These are phyloP conservation scores for Eriocheir sinensis DNA, from an alignment of 1,140 invertebrate genomes.

Conservation along the genomic window DNA sequence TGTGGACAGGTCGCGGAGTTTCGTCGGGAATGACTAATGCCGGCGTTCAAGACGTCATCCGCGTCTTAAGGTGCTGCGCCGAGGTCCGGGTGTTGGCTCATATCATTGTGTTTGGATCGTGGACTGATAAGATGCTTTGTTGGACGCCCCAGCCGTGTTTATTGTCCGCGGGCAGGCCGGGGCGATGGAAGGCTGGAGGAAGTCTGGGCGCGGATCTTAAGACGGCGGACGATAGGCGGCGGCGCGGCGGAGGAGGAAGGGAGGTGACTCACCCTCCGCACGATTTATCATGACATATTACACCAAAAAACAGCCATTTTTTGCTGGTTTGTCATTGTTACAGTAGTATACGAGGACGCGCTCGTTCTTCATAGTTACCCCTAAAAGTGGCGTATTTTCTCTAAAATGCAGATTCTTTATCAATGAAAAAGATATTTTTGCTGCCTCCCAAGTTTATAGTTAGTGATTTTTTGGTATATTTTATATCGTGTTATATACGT, in stretches of 20 bases:
- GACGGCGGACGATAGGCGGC: conserved; percentile 2
- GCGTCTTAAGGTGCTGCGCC: neutral
- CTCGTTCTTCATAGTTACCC: conserved; percentile 62
- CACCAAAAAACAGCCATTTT: neutral
- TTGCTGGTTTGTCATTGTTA: neutral
- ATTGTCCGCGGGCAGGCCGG: neutral
- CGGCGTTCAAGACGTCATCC: neutral
- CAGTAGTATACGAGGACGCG: neutral
- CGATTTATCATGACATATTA: neutral
- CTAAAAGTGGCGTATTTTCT: conserved; percentile 73
- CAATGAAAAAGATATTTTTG: conserved; percentile 76
- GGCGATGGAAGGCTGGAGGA: neutral
- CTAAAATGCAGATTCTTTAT: conserved; percentile 72
- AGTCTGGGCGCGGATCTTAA: conserved; percentile 5
- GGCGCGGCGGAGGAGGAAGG: neutral
- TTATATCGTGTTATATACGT: conserved; percentile 16
- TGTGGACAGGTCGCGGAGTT: neutral
- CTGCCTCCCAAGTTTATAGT: conserved; percentile 62
- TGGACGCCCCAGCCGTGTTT: too few relatives aligned
- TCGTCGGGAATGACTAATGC: neutral
- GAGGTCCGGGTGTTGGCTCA: neutral
- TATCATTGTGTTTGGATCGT: neutral
- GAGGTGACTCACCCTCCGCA: neutral
- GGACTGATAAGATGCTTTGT: neutral
- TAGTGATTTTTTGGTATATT: conserved; percentile 45